Evolutionary conservation across 2,113 vertebrate species (phyloP), one percentile per base, ranked within the genome.

Genomic region (Melanerpes formicivorus): DNA sequence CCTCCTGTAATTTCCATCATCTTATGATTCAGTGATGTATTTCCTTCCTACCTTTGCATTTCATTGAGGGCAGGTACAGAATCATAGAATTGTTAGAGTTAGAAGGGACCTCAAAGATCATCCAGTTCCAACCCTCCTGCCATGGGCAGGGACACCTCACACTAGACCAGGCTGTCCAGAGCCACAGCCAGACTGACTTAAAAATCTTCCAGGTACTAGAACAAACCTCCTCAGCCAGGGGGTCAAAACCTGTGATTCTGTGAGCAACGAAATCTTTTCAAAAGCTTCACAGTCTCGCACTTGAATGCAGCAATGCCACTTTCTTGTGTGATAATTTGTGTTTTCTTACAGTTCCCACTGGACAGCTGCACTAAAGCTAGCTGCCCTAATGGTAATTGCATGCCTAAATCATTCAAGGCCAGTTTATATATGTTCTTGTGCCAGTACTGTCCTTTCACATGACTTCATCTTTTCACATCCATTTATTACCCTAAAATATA

Each of bases 1-100:
- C 85, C 70, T 85, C 27, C 86, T 80, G 72, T 67, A 74, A 92
- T 92, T 84, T 73, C 82, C 73, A 88, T 40, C 56, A 42, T 16
- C 48, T 85, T 76, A 22, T 44, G n/a, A 67, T 42, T 60, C 87
- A 30, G 73, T 70, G 70, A 88, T 16, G 21, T 23, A 83, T 88
- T 80, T 88, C 54, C 54, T 59, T 54, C 82, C 79, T 27, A 16
- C 34, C 71, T 70, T 46, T 55, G 30, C 56, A 29, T 91, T 90
- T 74, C 81, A 83, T 83, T 80, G 88, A 60, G 76, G 72, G 87
- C 90, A 74, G 34, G 64, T 72, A 50, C 4, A 63, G 64, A 44
- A 44, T 15, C 42, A 44, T 14, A 44, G 42, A 44, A 44, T 44
- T 44, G 42, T 44, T 15, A 44, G 42, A 6, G 42, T 16, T 44